These are phyloP conservation scores for Engraulis encrasicolus DNA, from an alignment of 2,113 vertebrate genomes.

Conservation along the genomic window DNA sequence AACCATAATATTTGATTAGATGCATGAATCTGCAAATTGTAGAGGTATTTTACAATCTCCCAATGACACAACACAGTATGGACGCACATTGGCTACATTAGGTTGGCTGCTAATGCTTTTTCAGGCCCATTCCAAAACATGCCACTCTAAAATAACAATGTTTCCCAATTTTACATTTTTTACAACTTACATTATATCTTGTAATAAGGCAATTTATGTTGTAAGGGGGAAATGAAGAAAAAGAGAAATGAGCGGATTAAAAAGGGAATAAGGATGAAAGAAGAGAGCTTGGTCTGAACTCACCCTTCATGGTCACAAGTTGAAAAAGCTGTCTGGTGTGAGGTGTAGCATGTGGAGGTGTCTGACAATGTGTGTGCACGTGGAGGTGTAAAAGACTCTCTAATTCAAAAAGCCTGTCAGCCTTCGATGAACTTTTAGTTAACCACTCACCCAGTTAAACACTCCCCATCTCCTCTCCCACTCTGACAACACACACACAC, in stretches of 20 bases:
- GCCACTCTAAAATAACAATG: neutral
- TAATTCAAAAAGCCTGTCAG: conserved; percentile 56
- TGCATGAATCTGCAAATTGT: neutral
- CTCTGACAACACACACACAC: conserved; percentile 59
- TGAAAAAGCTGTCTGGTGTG: conserved; percentile 39
- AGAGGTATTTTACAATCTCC: neutral
- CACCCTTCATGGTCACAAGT: conserved; percentile 66
- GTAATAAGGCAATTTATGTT: neutral
- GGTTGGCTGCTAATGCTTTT: too few species aligned
- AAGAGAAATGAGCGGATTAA: neutral
- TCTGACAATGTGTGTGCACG: too few species aligned
- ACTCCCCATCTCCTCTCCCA: conserved; percentile 49
- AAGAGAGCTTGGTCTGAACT: conserved; percentile 48
- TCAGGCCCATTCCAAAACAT: neutral
- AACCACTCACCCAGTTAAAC: conserved; percentile 35
- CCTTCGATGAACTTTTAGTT: conserved; percentile 58
- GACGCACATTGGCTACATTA: too few species aligned
- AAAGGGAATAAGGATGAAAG: neutral
- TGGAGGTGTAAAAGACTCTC: conserved; percentile 57
- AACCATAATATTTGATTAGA: neutral
- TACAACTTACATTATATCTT: neutral
- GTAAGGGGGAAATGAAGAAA: neutral
- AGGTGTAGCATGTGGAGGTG: too few species aligned
- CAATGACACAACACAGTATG: too few species aligned
- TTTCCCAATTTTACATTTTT: neutral